A percentile compares a stretch with the other conserved stretches of the same genome.
These are phyloP conservation scores for Linhomoeus sp. DNA, from an alignment of 2,888 invertebrate species.

Conservation along the genomic window DNA sequence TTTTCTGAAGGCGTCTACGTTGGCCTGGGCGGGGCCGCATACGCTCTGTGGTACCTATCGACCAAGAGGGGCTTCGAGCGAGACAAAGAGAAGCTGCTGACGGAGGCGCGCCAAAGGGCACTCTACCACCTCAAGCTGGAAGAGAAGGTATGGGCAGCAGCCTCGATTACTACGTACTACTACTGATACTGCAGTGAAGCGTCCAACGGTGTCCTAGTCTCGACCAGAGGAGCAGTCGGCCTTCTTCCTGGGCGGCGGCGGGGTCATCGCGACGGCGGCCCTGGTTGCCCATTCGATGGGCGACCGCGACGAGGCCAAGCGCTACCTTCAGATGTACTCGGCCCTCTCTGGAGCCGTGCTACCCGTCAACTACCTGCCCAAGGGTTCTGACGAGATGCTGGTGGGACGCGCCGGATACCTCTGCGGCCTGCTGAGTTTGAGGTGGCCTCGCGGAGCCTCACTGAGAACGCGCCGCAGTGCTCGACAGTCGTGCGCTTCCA, in stretches of 20 bases:
- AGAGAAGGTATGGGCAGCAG: slow-evolving; percentile 31
- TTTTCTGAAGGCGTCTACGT: slow-evolving; percentile 37
- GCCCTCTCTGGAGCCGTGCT: slow-evolving; percentile 34
- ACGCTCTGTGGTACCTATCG: slow-evolving; percentile 50
- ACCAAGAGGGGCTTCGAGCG: slow-evolving; percentile 33
- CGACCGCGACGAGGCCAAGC: slow-evolving; percentile 25
- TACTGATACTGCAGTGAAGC: too few species aligned
- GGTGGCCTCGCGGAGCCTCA: slow-evolving; percentile 18
- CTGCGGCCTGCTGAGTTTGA: slow-evolving; percentile 53
- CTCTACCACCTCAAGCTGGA: slow-evolving; percentile 41
- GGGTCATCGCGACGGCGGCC: slow-evolving; percentile 48
- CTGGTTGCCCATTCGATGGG: slow-evolving; percentile 31
- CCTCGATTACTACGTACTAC: too few species aligned
- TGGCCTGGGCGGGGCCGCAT: slow-evolving; percentile 50
- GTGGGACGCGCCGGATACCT: slow-evolving; percentile 66
- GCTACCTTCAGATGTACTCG: slow-evolving; percentile 31
- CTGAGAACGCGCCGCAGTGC: too few species aligned
- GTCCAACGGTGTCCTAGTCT: too few species aligned
- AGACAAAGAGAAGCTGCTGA: slow-evolving; percentile 31
- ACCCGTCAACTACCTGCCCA: slow-evolving; percentile 28
- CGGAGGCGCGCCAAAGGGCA: slow-evolving; percentile 43
- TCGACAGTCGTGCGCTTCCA: too few species aligned
- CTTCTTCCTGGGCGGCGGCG: slow-evolving; percentile 58
- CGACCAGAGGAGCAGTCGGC: slow-evolving; percentile 46
- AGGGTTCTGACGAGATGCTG: slow-evolving; percentile 55